A percentile compares a stretch with the other conserved stretches of the same genome.
Conservation (phyloP, 2,888 invertebrate species). For the Hermodice carunculata region DNA sequence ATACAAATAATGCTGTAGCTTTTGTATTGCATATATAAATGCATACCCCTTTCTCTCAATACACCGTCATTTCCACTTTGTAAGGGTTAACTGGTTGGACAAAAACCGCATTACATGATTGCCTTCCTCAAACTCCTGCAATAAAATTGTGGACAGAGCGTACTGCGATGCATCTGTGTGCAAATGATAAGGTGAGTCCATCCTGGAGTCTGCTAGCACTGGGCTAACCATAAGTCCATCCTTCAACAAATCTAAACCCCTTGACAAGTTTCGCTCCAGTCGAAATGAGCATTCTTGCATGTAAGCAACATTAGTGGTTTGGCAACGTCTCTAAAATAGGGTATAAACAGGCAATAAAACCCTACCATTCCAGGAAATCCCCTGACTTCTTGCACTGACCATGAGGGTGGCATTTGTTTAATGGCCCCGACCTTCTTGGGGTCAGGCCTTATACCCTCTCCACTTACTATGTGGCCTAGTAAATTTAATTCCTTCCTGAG, state of each 20-base stretch:
- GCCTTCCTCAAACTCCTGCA: too few relatives aligned
- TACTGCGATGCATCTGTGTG: too few relatives aligned
- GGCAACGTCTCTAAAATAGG: background rate
- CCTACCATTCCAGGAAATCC: background rate
- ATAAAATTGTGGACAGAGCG: too few relatives aligned
- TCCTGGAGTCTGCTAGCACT: too few relatives aligned
- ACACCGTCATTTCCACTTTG: too few relatives aligned
- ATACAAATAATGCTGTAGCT: too few relatives aligned
- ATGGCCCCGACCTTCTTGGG: background rate
- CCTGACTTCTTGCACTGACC: background rate
- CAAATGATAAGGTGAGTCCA: too few relatives aligned
- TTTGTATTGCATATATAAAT: too few relatives aligned
- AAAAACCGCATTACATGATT: too few relatives aligned
- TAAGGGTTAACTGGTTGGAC: too few relatives aligned
- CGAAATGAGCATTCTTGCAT: background rate
- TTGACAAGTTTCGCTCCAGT: background rate
- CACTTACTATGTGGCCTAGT: background rate
- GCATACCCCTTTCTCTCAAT: too few relatives aligned
- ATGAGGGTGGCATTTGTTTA: background rate
- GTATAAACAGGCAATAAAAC: background rate
- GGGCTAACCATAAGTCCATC: too few relatives aligned
- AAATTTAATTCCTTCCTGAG: background rate
- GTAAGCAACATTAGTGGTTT: background rate
- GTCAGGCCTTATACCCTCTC: background rate
- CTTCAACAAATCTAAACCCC: background rate